These are phyloP conservation scores for Naso thynnoides DNA, from an alignment of 2,797 vertebrate genomes.

Conservation along the genomic window DNA sequence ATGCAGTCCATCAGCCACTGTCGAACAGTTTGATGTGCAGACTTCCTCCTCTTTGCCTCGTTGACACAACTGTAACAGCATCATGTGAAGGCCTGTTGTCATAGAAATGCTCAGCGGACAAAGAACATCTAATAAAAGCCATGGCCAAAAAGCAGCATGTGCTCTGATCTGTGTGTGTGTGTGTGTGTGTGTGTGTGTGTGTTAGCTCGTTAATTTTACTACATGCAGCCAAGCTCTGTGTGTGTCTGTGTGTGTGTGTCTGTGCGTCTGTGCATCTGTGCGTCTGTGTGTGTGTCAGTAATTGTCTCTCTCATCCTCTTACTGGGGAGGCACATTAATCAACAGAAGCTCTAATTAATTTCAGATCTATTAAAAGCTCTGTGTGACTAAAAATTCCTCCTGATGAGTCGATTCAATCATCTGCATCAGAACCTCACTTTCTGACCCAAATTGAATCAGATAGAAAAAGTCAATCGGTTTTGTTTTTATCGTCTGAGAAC, in stretches of 20 bases:
- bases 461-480: not conserved
- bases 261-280: constrained; percentile 20
- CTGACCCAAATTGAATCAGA: not conserved
- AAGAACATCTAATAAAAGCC: constrained; percentile 46
- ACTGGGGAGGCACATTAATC: not conserved
- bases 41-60: not conserved
- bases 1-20: no score
- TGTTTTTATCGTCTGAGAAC: not conserved
- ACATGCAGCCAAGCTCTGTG: not conserved
- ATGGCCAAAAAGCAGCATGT: constrained; percentile 37
- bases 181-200: constrained; percentile 9
- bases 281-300: constrained; percentile 13
- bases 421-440: not conserved
- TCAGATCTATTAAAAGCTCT: not conserved
- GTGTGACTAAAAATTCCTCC: not conserved
- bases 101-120: constrained; percentile 50
- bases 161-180: not conserved
- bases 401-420: not conserved
- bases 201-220: not conserved
- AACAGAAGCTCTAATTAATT: not conserved
- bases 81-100: constrained; percentile 42
- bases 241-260: constrained; percentile 5
- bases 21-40: not conserved
- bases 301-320: not conserved
- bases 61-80: constrained; percentile 15